Evolutionary conservation across 1,140 invertebrate species (phyloP), one percentile per base, ranked within the genome.

Genomic region (Drosophila hydei): DNA sequence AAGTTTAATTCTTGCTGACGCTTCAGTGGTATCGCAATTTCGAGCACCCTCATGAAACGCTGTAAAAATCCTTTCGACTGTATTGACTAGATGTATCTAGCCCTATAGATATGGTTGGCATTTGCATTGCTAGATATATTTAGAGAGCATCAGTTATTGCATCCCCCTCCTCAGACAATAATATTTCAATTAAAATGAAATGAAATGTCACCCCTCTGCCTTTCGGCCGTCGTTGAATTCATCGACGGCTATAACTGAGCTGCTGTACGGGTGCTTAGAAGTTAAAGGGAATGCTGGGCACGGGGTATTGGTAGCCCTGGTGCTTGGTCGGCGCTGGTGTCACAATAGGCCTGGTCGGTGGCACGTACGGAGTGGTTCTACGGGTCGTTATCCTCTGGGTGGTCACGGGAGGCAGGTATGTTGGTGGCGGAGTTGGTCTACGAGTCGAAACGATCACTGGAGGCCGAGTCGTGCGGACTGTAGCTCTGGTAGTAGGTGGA

Each of bases 231-330:
- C 33, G 45, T 19, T 48, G 50, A 36, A 25, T 21, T 48, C 51
- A 62, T 48, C 58, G 36, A 62, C 43, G 40, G 23, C 16, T 56
- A 68, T 68, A 68, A 60, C 63, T 76, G 70, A 62, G 70, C 71
- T 43, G 54, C 9, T 60, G 59, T 38, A 63, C 27, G 48, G 55
- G 43, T 51, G 61, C 56, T 81, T 92, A 91, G 62, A 90, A 92
- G 23, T 85, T 89, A 74, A 92, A 93, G 59, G 83, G 91, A 76
- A 90, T 90, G 81, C 69, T 90, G 27, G 93, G 92, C 52, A 59
- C 79, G 11, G 92, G 92, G 64, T 93, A 93, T 18, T 90, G 79
- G 75, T 93, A 93, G 21, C 92, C 92, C 71, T 74, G 36, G 50
- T 72, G 68, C 65, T 81, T 87, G 56, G 78, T 89, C 47, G 80